Evolutionary conservation across 2,113 vertebrate genomes (phyloP).

Genomic region (Amphiprion percula): DNA sequence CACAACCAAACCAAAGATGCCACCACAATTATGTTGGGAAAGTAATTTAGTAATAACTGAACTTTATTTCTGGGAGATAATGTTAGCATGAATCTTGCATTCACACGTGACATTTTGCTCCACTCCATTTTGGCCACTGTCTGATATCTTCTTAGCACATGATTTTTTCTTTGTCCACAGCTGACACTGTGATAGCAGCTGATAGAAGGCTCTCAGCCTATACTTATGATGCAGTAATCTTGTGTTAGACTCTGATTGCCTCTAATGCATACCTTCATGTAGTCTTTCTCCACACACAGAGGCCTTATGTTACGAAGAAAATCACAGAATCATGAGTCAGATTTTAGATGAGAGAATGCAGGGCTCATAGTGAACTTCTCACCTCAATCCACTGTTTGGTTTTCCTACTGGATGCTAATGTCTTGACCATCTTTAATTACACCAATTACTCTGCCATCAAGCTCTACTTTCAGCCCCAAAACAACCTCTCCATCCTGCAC

Average conservation of each 20-base stretch:
- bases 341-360: background rate
- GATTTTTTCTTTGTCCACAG: constrained; percentile 20
- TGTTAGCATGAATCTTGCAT: background rate
- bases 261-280: background rate
- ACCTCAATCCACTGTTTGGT: background rate
- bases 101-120: background rate
- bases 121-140: too few species aligned
- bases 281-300: background rate
- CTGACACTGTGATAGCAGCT: constrained; percentile 3
- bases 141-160: background rate
- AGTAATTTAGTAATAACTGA: too few species aligned
- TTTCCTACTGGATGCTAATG: constrained; percentile 20
- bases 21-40: too few species aligned
- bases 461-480: constrained; percentile 24
- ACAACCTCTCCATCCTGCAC: constrained; percentile 1
- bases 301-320: background rate
- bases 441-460: constrained; percentile 17
- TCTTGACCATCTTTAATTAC: constrained; percentile 29
- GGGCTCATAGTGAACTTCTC: background rate
- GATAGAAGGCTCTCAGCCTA: background rate
- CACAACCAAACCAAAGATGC: too few species aligned
- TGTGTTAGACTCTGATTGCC: constrained; percentile 1
- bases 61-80: too few species aligned
- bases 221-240: constrained; percentile 11
- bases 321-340: background rate